phyloP scores from a whole-genome alignment of 2,797 vertebrate genomes.

The Australoheros facetus region DNA sequence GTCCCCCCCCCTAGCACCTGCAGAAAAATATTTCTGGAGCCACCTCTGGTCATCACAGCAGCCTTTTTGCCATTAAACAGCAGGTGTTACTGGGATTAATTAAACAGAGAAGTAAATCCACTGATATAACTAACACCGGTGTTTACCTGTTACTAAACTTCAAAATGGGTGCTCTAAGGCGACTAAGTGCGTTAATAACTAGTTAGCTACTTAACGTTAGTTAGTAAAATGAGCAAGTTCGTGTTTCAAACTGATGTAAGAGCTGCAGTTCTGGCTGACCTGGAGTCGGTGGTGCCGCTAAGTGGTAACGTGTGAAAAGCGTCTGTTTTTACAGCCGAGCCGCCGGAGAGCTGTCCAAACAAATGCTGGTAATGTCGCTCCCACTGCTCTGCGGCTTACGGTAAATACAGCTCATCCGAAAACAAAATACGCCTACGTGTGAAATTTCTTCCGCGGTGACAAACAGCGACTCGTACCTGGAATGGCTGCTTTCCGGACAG shows the following conservation, averaged over 20 bases:
- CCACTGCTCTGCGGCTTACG: neutral
- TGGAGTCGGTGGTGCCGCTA: neutral
- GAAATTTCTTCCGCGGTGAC: neutral
- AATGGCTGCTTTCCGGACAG: neutral
- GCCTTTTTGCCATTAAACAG: neutral
- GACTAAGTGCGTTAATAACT: neutral
- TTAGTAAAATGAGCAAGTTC: neutral
- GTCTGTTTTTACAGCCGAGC: neutral
- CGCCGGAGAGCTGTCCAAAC: neutral
- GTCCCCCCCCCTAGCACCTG: too few species aligned
- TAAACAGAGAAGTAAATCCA: neutral
- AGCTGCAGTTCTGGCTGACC: slow-evolving; percentile 23
- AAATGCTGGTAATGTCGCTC: neutral
- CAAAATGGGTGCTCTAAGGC: too few species aligned
- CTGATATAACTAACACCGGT: neutral
- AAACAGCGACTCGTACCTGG: neutral
- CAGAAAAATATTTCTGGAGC: too few species aligned
- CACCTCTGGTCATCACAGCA: neutral
- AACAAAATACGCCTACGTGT: neutral
- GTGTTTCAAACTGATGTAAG: neutral
- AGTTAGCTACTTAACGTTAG: neutral
- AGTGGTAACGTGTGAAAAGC: neutral
- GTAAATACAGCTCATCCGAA: neutral
- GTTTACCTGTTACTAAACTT: neutral
- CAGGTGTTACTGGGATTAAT: neutral